Evolutionary conservation across 1,140 invertebrate genomes (phyloP), one percentile per base, ranked within the genome.

Genomic region (Aricia agestis): DNA sequence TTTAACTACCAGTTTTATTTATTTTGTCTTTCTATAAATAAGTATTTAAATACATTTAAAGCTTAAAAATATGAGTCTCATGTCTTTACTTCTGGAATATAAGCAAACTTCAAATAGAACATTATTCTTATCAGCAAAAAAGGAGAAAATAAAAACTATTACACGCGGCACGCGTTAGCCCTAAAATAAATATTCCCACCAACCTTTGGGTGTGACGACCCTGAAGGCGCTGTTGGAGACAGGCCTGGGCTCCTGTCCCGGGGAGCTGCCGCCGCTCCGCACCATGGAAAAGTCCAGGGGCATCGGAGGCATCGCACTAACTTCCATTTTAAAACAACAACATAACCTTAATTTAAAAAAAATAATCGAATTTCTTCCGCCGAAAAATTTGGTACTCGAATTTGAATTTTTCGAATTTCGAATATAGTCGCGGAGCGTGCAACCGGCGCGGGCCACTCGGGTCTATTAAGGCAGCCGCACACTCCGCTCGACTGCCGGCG

Each of bases 221-320:
- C 90, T 86, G 76, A 92, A 92, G 63, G 91, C 91, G 84, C 91
- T 92, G 69, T 87, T 88, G 11, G 89, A 87, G 13, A 89, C 85
- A 15, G 87, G 85, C 58, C 90, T 83, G 65, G 91, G 91, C 6
- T 86, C 45, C 18, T 89, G 65, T 6, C 71, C 80, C 7, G 89
- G 84, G 5, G 90, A 86, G 18, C 31, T 68, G 13, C 81, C 82
- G 25, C 82, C 82, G 70, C 72, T 90, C 68, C 91, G 77, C 74
- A 92, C 92, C 87, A 92, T 90, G 7, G 90, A 92, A 80, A 92
- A 92, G 89, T 92, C 92, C 86, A 92, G 76, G 72, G 92, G 92
- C 92, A 92, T 92, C 70, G 90, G 91, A 67, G 90, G 87, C 89
- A 92, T 92, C 19, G 92, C 86, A 90, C 92, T 92, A 74, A 92